Percentiles rank a stretch among this genome's conserved stretches.
Evolutionary conservation across 1,140 invertebrate genomes (phyloP).

Genomic region (Danaus plexippus): DNA sequence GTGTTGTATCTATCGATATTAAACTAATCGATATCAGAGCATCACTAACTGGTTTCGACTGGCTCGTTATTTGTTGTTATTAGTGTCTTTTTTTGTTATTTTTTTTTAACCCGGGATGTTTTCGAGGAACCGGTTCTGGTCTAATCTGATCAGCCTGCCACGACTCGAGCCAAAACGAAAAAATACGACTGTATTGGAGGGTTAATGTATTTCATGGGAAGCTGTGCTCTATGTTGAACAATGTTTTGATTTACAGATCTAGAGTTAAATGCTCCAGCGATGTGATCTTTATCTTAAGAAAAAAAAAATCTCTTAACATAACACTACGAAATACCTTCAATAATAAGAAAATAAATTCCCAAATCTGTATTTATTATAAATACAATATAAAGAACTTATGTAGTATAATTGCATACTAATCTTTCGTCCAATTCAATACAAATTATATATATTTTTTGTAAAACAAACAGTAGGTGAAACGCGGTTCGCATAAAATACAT

Average conservation of each 20-base stretch:
- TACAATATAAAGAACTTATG: too few relatives aligned
- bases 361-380: too few relatives aligned
- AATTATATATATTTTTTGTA: too few relatives aligned
- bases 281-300: too few relatives aligned
- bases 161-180: slow-evolving; percentile 30
- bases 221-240: slow-evolving; percentile 9
- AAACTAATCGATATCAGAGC: slow-evolving; percentile 24
- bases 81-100: slow-evolving; percentile 62
- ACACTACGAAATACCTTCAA: too few relatives aligned
- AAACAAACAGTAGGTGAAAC: too few relatives aligned
- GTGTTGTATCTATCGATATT: neutral
- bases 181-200: slow-evolving; percentile 18
- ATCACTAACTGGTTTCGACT: slow-evolving; percentile 38
- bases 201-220: slow-evolving; percentile 22
- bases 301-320: too few relatives aligned
- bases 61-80: slow-evolving; percentile 70
- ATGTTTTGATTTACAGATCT: slow-evolving; percentile 1
- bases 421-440: too few relatives aligned
- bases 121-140: slow-evolving; percentile 51
- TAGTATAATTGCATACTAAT: too few relatives aligned
- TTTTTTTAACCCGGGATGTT: slow-evolving; percentile 49
- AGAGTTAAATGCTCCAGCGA: too few relatives aligned
- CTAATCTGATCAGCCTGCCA: slow-evolving; percentile 64
- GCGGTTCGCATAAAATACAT: too few relatives aligned
- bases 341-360: too few relatives aligned